Evolutionary conservation across 2,797 vertebrate species (phyloP), one percentile per base, ranked within the genome.

Genomic region (Octomys mimax): DNA sequence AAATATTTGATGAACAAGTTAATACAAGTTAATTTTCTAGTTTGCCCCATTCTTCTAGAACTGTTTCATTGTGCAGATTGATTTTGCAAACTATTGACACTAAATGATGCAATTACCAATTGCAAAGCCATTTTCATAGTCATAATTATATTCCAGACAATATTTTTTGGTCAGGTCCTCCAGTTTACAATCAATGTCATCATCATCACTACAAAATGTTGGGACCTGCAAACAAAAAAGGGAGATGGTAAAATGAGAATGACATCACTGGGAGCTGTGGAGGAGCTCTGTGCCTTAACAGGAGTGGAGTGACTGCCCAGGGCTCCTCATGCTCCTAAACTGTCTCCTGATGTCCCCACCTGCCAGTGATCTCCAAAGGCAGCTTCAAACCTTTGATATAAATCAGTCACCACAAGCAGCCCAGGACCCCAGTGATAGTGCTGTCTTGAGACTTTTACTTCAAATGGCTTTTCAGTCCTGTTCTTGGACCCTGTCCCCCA

Each of bases 111-210:
- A 92, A 92, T 98, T 98, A 99, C 99, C 99, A 89, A 99, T 99
- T 68, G 99, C 99, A 98, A 99, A 99, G 95, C 99, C 99, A 85
- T 99, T 99, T 97, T 99, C 99, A 3, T 99, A 99, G 98, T 99
- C 99, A 18, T 99, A 99, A 98, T 99, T 99, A 98, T 99, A 99
- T 98, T 99, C 99, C 77, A 99, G 98, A 98, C 99, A 99, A 88
- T 99, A 99, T 89, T 99, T 99, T 98, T 99, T 99, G 94, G 99
- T 99, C 96, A 98, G 98, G 95, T 99, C 99, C 97, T 99, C 99
- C 97, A 99, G 97, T 94, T 99, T 99, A 98, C 99, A 99, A 97
- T 99, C 99, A 97, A 99, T 98, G 31, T 99, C 99, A 87, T 99
- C 99, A 39, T 98, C 98, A 66, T 98, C 99, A 95, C 98, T 99